Evolutionary conservation across 2,888 invertebrate genomes (phyloP).

Genomic region (Elysia crispata): DNA sequence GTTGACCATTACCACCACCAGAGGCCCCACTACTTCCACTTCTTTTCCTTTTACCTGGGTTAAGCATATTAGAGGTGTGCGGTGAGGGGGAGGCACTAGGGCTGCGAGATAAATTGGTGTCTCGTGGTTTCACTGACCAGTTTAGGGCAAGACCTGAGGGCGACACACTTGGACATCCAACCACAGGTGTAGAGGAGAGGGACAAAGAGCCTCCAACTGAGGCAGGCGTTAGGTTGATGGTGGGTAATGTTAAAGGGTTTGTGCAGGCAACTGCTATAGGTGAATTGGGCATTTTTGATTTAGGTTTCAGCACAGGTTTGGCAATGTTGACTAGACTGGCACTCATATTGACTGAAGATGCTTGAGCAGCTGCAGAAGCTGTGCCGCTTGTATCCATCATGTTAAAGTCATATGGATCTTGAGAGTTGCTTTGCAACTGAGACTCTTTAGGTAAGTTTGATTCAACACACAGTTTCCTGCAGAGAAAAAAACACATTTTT

Average conservation of each 20-base stretch:
- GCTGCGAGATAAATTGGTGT: constrained; percentile 23
- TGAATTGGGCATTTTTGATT: constrained; percentile 58
- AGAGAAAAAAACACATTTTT: constrained; percentile 41
- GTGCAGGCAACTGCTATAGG: constrained; percentile 43
- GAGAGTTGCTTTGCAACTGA: constrained; percentile 63
- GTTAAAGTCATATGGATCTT: constrained; percentile 75
- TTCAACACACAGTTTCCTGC: constrained; percentile 75
- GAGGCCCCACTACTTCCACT: constrained; percentile 58
- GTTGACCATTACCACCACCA: constrained; percentile 34
- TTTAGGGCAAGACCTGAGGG: constrained; percentile 31
- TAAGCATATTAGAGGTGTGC: constrained; percentile 28
- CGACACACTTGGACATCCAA: constrained; percentile 21
- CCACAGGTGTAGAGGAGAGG: constrained; percentile 30
- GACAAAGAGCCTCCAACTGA: constrained; percentile 36
- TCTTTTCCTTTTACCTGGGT: constrained; percentile 60
- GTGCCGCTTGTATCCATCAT: constrained; percentile 56
- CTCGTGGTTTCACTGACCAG: constrained; percentile 37
- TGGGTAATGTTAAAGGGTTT: constrained; percentile 40
- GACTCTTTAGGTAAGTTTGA: constrained; percentile 72
- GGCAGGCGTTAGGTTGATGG: constrained; percentile 29
- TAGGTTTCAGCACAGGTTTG: constrained; percentile 60
- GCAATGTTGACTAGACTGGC: constrained; percentile 35
- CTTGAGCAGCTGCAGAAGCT: neutral
- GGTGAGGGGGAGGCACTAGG: constrained; percentile 39
- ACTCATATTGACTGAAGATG: constrained; percentile 5